Conservation (phyloP, 2,797 vertebrate species). For the Myotis findleyi region DNA sequence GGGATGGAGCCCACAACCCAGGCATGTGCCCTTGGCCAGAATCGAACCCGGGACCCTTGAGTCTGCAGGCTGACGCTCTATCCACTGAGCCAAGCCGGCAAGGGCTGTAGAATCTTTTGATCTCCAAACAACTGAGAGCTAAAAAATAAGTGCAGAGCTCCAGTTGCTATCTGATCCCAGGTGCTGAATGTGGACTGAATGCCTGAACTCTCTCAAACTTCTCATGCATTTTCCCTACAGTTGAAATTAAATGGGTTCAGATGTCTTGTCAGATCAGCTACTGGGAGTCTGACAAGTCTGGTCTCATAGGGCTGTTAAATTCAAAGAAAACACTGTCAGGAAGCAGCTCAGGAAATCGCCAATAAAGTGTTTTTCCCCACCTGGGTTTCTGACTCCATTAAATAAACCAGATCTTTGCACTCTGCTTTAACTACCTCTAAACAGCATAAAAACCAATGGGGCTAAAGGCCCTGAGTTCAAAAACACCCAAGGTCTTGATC, state of each 20-base stretch:
- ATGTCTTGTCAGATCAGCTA: neutral
- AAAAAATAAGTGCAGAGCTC: neutral
- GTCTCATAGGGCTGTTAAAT: neutral
- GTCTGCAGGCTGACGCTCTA: too few species aligned
- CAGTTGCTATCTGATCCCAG: neutral
- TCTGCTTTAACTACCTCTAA: neutral
- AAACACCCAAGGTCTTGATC: neutral
- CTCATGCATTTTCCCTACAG: neutral
- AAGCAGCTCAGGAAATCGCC: conserved; percentile 19
- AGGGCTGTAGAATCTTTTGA: conserved; percentile 22
- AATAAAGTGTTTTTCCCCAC: neutral
- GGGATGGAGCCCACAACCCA: too few species aligned
- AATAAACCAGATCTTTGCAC: neutral
- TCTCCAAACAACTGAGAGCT: neutral
- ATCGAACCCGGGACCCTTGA: too few species aligned
- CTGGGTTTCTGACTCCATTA: neutral
- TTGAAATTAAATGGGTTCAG: neutral
- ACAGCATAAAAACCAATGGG: neutral
- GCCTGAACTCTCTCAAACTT: neutral
- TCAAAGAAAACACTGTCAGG: conserved; percentile 17
- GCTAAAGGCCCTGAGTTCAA: neutral
- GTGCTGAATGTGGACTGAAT: neutral
- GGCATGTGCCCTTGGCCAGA: too few species aligned
- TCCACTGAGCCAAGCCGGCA: too few species aligned
- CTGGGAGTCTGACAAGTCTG: neutral